A percentile compares a stretch with the other conserved stretches of the same genome.
Evolutionary conservation across 2,797 vertebrate species (phyloP).

Genomic region (Intellagama lesueurii): DNA sequence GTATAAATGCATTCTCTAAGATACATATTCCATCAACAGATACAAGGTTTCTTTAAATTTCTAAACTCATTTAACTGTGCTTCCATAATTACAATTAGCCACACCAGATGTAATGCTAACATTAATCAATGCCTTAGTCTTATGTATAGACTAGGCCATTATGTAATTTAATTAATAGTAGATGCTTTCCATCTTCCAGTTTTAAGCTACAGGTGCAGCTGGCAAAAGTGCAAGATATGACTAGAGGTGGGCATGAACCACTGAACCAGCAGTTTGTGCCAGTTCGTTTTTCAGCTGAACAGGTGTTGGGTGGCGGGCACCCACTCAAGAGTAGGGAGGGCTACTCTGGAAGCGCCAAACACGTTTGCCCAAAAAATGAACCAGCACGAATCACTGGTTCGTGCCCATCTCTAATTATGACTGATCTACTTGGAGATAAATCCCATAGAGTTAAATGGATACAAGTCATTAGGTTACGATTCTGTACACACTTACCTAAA

Average conservation of each 20-base stretch:
- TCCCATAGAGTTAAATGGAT: background rate
- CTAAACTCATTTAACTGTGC: background rate
- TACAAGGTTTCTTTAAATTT: background rate
- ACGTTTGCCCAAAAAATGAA: too few relatives aligned
- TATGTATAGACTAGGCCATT: background rate
- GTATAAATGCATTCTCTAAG: background rate
- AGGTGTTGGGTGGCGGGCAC: too few relatives aligned
- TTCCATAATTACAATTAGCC: background rate
- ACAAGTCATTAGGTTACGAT: background rate
- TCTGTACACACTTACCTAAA: background rate
- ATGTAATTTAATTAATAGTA: background rate
- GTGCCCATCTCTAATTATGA: background rate
- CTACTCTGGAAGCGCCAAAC: too few relatives aligned
- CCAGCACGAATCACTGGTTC: too few relatives aligned
- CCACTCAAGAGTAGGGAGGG: too few relatives aligned
- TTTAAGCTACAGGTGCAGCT: background rate
- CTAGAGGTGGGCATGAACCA: too few relatives aligned
- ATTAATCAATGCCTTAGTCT: background rate
- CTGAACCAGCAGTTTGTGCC: too few relatives aligned
- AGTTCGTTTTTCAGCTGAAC: too few relatives aligned
- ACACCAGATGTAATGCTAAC: background rate
- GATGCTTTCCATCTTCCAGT: background rate
- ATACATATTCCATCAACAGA: background rate
- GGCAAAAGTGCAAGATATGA: background rate
- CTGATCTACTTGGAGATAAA: constrained; percentile 1